These are phyloP conservation scores for Lanius collurio DNA, from an alignment of 2,113 vertebrate species.

Conservation along the genomic window DNA sequence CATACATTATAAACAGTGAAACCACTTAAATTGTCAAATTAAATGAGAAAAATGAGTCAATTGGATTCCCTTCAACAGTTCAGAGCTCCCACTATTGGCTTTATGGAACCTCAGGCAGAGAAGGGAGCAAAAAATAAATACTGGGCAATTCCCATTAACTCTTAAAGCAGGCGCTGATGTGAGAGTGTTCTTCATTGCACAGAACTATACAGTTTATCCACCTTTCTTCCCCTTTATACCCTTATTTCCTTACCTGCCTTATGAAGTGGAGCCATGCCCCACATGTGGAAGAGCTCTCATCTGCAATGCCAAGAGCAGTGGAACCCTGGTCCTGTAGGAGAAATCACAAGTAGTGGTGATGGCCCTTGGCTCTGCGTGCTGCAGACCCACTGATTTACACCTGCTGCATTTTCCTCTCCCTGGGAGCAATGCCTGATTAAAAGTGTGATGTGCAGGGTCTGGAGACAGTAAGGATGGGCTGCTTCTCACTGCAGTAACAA, in stretches of 20 bases:
- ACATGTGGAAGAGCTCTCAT: neutral
- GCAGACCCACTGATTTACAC: neutral
- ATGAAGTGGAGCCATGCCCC: rapidly evolving
- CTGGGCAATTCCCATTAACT: neutral
- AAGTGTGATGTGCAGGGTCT: neutral
- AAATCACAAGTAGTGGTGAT: neutral
- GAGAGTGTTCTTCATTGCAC: neutral
- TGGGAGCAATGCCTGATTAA: neutral
- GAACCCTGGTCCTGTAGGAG: neutral
- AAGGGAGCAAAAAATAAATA: neutral
- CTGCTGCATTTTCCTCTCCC: neutral
- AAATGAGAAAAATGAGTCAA: neutral
- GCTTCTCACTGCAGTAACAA: neutral
- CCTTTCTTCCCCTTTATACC: neutral
- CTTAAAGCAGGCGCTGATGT: neutral
- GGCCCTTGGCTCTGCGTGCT: neutral
- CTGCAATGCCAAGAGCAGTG: neutral
- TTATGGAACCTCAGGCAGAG: neutral
- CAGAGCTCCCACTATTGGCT: neutral
- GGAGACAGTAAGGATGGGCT: neutral
- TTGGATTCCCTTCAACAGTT: neutral
- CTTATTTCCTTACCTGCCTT: neutral
- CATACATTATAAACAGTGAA: neutral
- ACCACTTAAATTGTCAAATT: neutral
- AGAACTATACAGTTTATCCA: neutral